These are phyloP conservation scores for Petrophora chlorosata DNA, from an alignment of 2,888 invertebrate species.

Conservation along the genomic window DNA sequence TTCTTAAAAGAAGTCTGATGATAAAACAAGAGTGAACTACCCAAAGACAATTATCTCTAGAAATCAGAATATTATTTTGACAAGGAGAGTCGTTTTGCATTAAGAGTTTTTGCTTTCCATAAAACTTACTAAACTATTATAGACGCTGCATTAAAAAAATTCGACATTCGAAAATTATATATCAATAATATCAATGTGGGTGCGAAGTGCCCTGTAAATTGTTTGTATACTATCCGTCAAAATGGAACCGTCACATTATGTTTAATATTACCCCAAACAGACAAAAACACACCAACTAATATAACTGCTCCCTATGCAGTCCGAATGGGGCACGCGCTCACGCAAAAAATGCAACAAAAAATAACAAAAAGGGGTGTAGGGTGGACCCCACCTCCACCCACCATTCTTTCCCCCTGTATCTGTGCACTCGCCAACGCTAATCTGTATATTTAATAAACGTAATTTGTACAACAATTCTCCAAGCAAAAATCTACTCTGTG, in stretches of 20 bases:
- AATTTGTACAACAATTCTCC: conserved; percentile 52
- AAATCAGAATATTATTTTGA: no score
- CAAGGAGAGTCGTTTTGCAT: no score
- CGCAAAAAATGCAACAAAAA: conserved; percentile 79
- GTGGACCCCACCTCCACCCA: conserved; percentile 62
- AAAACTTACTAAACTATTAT: no score
- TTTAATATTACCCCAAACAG: not conserved
- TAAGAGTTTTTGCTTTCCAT: no score
- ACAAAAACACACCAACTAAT: conserved; percentile 4
- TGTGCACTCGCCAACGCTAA: conserved; percentile 80
- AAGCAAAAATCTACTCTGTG: conserved; percentile 44
- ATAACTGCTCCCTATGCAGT: conserved; percentile 55
- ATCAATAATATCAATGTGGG: no score
- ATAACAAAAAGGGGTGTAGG: conserved; percentile 68
- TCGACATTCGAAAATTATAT: no score
- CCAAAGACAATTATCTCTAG: no score
- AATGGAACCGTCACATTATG: not conserved
- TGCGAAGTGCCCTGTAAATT: no score
- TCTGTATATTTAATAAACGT: conserved; percentile 73
- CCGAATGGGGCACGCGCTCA: conserved; percentile 61
- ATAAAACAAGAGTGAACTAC: no score
- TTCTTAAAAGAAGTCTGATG: no score
- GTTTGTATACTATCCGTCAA: no score
- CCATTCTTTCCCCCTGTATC: conserved; percentile 64
- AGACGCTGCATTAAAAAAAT: no score